Evolutionary conservation across 2,113 vertebrate genomes (phyloP).

Genomic region (Stomatorhinus ivindoensis): DNA sequence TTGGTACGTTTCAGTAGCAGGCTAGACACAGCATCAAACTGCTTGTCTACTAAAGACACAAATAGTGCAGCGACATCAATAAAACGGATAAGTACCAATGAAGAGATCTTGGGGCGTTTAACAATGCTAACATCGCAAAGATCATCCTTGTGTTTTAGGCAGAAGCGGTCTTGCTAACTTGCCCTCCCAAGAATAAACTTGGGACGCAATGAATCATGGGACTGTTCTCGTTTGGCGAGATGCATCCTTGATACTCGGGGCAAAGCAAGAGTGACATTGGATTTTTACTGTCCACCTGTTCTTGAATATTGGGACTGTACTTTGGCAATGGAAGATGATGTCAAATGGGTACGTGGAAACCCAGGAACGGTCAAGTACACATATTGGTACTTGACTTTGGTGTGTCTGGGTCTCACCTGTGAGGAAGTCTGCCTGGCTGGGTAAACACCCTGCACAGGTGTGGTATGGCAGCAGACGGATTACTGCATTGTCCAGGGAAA

Average conservation of each 20-base stretch:
- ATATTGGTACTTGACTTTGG: neutral
- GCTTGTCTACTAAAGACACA: slow-evolving; percentile 60
- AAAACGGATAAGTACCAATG: neutral
- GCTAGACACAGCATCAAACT: slow-evolving; percentile 61
- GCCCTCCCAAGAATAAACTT: neutral
- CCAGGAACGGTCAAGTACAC: neutral
- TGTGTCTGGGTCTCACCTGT: slow-evolving; percentile 42
- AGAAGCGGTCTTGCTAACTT: neutral
- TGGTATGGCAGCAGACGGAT: slow-evolving; percentile 63
- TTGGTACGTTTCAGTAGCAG: slow-evolving; percentile 65
- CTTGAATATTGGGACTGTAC: neutral
- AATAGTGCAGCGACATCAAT: neutral
- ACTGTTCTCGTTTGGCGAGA: neutral
- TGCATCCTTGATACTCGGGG: neutral
- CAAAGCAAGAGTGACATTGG: neutral
- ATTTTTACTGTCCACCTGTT: neutral
- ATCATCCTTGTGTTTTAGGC: neutral
- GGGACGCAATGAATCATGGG: neutral
- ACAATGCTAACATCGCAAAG: neutral
- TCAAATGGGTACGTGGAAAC: neutral
- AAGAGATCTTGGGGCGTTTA: neutral
- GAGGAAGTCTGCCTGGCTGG: slow-evolving; percentile 49
- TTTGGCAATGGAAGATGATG: neutral
- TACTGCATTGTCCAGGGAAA: slow-evolving; percentile 54
- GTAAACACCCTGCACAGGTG: slow-evolving; percentile 53